Conservation (phyloP, 1,140 invertebrate species). For the Arion vulgaris region DNA sequence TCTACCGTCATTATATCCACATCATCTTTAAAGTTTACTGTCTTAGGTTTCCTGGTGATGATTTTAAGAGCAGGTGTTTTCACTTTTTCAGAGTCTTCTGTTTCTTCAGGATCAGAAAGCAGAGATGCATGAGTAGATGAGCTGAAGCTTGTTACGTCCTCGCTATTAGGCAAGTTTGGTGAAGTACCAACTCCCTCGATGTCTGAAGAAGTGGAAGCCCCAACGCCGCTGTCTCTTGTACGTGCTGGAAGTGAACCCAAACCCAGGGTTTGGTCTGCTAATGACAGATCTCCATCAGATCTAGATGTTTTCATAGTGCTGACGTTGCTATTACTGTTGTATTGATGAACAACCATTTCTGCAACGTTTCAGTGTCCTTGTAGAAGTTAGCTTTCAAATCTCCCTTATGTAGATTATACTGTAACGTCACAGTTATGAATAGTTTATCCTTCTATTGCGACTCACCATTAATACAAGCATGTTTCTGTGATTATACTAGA, state of each 20-base stretch:
- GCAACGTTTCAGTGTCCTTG: background rate
- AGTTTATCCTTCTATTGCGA: background rate
- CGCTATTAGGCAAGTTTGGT: background rate
- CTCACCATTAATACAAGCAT: background rate
- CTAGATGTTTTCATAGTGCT: background rate
- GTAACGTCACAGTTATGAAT: background rate
- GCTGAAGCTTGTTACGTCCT: constrained; percentile 11
- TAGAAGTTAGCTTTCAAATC: background rate
- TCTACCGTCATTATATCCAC: constrained; percentile 8
- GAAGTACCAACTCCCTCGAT: constrained; percentile 22
- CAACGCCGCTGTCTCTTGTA: constrained; percentile 29
- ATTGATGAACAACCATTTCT: background rate
- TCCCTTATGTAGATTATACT: background rate
- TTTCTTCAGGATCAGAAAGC: background rate
- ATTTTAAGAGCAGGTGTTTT: constrained; percentile 18
- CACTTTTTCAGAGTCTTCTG: background rate
- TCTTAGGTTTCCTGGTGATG: constrained; percentile 2
- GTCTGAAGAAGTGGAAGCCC: constrained; percentile 28
- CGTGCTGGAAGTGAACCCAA: constrained; percentile 9
- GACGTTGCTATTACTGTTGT: background rate
- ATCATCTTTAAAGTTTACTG: constrained; percentile 29
- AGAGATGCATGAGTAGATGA: background rate
- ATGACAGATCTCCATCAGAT: constrained; percentile 28
- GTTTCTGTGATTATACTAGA: background rate
- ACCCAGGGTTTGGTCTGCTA: background rate